phyloP scores from a whole-genome alignment of 2,888 invertebrate genomes.

The Nemapogon koenigi region DNA sequence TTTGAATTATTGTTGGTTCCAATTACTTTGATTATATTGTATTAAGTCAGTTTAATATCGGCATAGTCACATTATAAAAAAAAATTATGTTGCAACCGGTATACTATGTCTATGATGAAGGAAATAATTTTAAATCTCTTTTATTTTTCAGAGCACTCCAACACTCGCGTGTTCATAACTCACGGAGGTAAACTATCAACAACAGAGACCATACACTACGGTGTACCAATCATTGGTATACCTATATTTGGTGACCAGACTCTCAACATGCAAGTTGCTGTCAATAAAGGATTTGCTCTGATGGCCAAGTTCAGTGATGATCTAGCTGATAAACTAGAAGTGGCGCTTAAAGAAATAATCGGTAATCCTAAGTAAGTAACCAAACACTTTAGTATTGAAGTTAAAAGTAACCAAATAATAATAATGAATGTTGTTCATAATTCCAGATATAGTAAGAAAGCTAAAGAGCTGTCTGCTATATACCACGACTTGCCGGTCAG shows the following conservation, averaged over 20 bases:
- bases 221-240: constrained; percentile 59
- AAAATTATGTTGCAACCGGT: too few species aligned
- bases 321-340: constrained; percentile 36
- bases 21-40: too few species aligned
- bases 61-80: too few species aligned
- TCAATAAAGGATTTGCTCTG: constrained; percentile 51
- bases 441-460: constrained; percentile 27
- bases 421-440: too few species aligned
- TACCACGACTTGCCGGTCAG: constrained; percentile 29
- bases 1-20: too few species aligned
- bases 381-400: too few species aligned
- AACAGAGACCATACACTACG: constrained; percentile 62
- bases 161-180: constrained; percentile 39
- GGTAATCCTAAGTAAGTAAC: constrained; percentile 34
- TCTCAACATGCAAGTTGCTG: constrained; percentile 51
- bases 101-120: neutral
- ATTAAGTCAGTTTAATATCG: too few species aligned
- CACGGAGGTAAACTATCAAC: constrained; percentile 64
- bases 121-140: constrained; percentile 1
- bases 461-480: constrained; percentile 27
- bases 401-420: too few species aligned
- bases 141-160: constrained; percentile 24
- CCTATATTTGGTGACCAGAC: constrained; percentile 67
- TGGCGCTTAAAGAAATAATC: constrained; percentile 41
- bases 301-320: constrained; percentile 44